These are phyloP conservation scores for Pristionchus entomophagus DNA, from an alignment of 2,888 invertebrate species.

Conservation along the genomic window DNA sequence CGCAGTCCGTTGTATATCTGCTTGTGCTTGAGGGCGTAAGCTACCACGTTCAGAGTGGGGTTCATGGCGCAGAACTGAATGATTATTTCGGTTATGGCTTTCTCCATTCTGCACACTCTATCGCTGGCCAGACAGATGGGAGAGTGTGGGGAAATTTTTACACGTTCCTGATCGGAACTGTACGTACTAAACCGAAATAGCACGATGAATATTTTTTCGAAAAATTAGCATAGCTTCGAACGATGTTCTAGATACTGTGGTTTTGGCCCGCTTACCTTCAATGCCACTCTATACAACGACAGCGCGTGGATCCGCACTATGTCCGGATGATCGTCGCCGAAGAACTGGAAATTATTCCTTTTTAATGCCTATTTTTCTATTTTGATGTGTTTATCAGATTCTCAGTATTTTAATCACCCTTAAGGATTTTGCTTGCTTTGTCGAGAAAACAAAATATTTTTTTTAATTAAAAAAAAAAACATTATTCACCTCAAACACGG, in stretches of 20 bases:
- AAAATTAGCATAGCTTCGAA: no score
- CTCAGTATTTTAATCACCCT: no score
- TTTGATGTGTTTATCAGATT: no score
- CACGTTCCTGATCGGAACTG: no score
- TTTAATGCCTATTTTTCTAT: not conserved
- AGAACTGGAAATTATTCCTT: not conserved
- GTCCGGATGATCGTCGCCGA: not conserved
- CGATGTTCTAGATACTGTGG: no score
- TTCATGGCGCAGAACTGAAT: slow-evolving; percentile 44
- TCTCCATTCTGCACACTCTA: no score
- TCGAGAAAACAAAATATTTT: not conserved
- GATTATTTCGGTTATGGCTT: no score
- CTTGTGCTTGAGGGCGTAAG: slow-evolving; percentile 28
- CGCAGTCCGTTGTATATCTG: slow-evolving; percentile 35
- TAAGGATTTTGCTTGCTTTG: no score
- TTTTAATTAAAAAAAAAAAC: not conserved
- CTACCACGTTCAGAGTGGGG: slow-evolving; percentile 10
- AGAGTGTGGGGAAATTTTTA: no score
- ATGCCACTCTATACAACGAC: slow-evolving; percentile 15
- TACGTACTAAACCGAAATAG: no score
- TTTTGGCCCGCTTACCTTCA: slow-evolving; percentile 38
- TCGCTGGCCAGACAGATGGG: no score
- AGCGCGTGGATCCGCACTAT: slow-evolving; percentile 3
- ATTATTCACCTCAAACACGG: slow-evolving; percentile 9
- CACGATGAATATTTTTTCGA: no score